phyloP scores from a whole-genome alignment of 1,140 invertebrate genomes.

The Aphis craccivora region DNA sequence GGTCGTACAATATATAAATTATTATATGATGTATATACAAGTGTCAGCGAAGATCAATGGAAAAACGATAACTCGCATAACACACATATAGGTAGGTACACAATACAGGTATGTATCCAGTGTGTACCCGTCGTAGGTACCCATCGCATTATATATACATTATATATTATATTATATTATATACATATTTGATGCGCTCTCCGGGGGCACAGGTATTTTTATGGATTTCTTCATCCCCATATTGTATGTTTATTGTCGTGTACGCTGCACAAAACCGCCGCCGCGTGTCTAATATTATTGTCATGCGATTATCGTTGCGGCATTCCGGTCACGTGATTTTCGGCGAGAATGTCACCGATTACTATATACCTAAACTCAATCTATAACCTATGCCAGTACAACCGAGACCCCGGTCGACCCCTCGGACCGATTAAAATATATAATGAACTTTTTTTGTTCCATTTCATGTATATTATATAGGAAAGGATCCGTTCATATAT shows the following conservation, averaged over 20 bases:
- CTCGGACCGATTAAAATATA: background rate
- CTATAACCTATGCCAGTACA: background rate
- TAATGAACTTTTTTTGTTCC: background rate
- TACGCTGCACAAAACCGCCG: background rate
- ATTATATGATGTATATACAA: conserved; percentile 11
- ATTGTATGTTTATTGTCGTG: conserved; percentile 1
- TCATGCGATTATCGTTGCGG: conserved; percentile 13
- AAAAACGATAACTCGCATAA: conserved; percentile 13
- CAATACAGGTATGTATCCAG: background rate
- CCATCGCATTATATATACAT: background rate
- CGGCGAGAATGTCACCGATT: background rate
- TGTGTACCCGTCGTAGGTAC: background rate
- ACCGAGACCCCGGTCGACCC: background rate
- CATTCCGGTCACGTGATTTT: conserved; percentile 26
- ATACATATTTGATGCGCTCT: background rate
- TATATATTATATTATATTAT: background rate
- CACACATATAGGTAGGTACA: background rate
- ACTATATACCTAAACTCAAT: background rate
- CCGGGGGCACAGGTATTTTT: background rate
- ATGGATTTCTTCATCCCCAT: conserved; percentile 12
- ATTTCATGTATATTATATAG: background rate
- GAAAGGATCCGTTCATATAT: background rate
- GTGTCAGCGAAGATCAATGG: conserved; percentile 15
- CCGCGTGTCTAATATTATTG: conserved; percentile 4
- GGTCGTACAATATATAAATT: background rate